Percentiles rank a stretch among this genome's conserved stretches.
Evolutionary conservation across 2,113 vertebrate species (phyloP).

Genomic region (Pterocles orientalis): DNA sequence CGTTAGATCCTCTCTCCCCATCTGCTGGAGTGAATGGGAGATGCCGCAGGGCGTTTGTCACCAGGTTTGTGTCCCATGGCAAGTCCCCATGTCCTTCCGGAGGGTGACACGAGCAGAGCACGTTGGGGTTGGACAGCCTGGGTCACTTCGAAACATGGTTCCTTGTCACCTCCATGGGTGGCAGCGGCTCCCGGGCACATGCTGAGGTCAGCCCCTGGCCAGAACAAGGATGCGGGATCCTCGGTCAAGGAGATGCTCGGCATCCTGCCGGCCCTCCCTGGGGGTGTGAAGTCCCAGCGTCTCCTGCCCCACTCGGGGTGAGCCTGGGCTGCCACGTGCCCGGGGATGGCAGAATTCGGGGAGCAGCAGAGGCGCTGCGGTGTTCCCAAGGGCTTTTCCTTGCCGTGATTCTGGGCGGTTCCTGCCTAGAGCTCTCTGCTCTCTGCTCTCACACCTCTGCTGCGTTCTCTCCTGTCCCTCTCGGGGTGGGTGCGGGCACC

Average conservation of each 20-base stretch:
- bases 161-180: neutral
- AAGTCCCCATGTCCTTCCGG: too few species aligned
- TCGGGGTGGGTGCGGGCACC: neutral
- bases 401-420: neutral
- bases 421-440: neutral
- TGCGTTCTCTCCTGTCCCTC: neutral
- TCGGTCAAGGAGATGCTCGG: neutral
- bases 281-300: neutral
- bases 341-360: neutral
- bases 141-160: neutral
- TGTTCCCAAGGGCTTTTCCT: neutral
- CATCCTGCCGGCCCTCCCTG: neutral
- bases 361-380: neutral
- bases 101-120: neutral
- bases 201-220: neutral
- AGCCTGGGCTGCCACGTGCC: accelerated
- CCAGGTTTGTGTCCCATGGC: too few species aligned
- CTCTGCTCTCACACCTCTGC: neutral
- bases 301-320: too few species aligned
- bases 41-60: too few species aligned
- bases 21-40: neutral
- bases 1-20: accelerated
- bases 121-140: neutral
- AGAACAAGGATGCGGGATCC: neutral
- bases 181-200: neutral